A percentile compares a stretch with the other conserved stretches of the same genome.
These are phyloP conservation scores for Trachymyrmex septentrionalis DNA, from an alignment of 1,140 invertebrate species.

Conservation along the genomic window DNA sequence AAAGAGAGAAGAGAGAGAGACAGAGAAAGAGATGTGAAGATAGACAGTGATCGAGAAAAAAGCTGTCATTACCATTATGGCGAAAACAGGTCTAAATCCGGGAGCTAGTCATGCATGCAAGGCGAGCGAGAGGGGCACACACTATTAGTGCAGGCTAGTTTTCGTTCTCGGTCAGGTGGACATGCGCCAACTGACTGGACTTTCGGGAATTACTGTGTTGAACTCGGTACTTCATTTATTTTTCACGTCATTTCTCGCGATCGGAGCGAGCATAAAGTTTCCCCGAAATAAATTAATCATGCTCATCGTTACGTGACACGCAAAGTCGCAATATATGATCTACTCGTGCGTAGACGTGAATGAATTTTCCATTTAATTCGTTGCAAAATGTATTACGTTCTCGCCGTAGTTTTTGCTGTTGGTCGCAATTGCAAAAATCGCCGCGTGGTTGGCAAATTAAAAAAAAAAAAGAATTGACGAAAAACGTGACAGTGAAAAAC, in stretches of 20 bases:
- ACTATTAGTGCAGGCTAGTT: constrained; percentile 85
- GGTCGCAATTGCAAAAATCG: neutral
- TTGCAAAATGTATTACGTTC: neutral
- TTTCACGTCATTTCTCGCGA: constrained; percentile 70
- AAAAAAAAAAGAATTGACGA: neutral
- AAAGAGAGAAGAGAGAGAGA: neutral
- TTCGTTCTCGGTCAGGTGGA: constrained; percentile 83
- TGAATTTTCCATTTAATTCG: constrained; percentile 6
- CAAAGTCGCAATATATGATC: neutral
- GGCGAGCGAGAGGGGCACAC: constrained; percentile 80
- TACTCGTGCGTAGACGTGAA: too few species aligned
- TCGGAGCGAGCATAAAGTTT: neutral
- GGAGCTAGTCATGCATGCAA: constrained; percentile 84
- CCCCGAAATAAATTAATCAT: constrained; percentile 19
- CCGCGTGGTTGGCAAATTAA: neutral
- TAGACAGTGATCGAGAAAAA: constrained; percentile 61
- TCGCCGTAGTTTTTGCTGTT: neutral
- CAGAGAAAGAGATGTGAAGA: constrained; percentile 20
- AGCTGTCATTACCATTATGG: constrained; percentile 75
- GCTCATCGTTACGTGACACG: constrained; percentile 1
- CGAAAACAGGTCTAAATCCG: constrained; percentile 77
- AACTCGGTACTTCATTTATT: constrained; percentile 80
- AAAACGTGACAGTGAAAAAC: constrained; percentile 63
- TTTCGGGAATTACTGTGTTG: constrained; percentile 75
- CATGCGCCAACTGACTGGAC: constrained; percentile 84